Conservation (phyloP, 2,113 vertebrate genomes). For the Passer montanus region DNA sequence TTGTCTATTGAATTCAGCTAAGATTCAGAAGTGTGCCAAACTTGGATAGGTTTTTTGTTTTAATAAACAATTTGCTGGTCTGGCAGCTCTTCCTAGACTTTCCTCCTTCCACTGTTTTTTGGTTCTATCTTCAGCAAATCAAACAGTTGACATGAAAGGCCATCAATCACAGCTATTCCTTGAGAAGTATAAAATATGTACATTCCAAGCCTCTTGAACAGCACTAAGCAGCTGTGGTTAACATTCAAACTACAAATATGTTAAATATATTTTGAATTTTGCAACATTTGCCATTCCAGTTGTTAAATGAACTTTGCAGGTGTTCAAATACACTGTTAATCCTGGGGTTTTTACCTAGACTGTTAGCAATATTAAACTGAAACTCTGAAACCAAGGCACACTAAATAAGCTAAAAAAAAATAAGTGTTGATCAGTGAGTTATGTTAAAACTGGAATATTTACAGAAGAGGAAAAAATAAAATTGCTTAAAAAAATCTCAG, state of each 20-base stretch:
- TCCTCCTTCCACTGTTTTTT: conserved; percentile 1
- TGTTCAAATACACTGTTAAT: conserved; percentile 76
- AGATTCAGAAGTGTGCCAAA: background rate
- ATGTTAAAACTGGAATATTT: conserved; percentile 54
- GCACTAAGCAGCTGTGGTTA: conserved; percentile 71
- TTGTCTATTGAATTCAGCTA: background rate
- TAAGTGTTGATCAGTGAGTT: conserved; percentile 43
- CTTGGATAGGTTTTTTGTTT: background rate
- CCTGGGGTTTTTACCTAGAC: conserved; percentile 59
- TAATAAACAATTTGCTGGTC: background rate
- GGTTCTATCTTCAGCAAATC: conserved; percentile 60
- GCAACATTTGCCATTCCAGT: conserved; percentile 71
- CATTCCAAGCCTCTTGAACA: conserved; percentile 56
- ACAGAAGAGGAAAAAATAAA: conserved; percentile 58
- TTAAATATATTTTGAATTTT: conserved; percentile 73
- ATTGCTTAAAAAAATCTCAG: background rate
- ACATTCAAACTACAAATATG: conserved; percentile 70
- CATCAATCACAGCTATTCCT: conserved; percentile 66
- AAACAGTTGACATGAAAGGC: conserved; percentile 60
- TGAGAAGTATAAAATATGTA: conserved; percentile 61
- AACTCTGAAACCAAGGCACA: conserved; percentile 49
- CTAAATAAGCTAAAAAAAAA: conserved; percentile 48
- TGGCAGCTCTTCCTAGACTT: conserved; percentile 26
- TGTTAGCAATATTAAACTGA: conserved; percentile 70
- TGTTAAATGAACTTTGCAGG: conserved; percentile 78